phyloP scores from a whole-genome alignment of 2,797 vertebrate genomes.

The Sebastes elongatus region DNA sequence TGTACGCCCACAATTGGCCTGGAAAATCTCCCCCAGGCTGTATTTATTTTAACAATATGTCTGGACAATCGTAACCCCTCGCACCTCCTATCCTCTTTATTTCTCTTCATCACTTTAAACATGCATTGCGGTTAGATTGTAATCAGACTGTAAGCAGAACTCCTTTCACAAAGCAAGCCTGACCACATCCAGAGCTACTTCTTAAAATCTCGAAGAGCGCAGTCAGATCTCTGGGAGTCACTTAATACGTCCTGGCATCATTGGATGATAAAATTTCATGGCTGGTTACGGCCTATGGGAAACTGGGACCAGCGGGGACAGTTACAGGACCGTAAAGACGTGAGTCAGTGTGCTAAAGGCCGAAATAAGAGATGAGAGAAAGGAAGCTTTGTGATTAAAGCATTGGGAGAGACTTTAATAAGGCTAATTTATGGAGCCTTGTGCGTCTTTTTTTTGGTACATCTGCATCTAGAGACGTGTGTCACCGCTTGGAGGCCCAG shows the following conservation, averaged over 20 bases:
- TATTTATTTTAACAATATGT: slow-evolving; percentile 56
- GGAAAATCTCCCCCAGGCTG: slow-evolving; percentile 36
- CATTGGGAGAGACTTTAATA: slow-evolving; percentile 9
- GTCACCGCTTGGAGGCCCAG: not conserved
- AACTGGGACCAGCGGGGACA: slow-evolving; percentile 38
- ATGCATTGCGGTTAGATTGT: slow-evolving; percentile 21
- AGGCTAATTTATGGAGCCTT: slow-evolving; percentile 4
- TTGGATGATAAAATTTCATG: slow-evolving; percentile 60
- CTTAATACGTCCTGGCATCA: slow-evolving; percentile 55
- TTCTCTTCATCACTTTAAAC: slow-evolving; percentile 31
- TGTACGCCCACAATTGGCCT: slow-evolving; percentile 43
- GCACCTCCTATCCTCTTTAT: slow-evolving; percentile 31
- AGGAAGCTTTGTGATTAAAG: slow-evolving; percentile 31
- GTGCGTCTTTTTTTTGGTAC: not conserved
- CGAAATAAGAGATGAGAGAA: slow-evolving; percentile 29
- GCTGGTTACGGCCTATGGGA: slow-evolving; percentile 47
- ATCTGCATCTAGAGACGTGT: slow-evolving; percentile 1
- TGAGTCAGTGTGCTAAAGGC: slow-evolving; percentile 36
- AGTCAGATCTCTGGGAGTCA: slow-evolving; percentile 40
- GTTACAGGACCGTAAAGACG: slow-evolving; percentile 57
- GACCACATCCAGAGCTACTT: not conserved
- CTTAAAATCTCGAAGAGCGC: not conserved
- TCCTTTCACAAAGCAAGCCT: not conserved
- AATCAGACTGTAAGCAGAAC: slow-evolving; percentile 21
- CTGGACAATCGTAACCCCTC: slow-evolving; percentile 48